Evolutionary conservation across 2,113 vertebrate genomes (phyloP).

Genomic region (Danionella cerebrum): DNA sequence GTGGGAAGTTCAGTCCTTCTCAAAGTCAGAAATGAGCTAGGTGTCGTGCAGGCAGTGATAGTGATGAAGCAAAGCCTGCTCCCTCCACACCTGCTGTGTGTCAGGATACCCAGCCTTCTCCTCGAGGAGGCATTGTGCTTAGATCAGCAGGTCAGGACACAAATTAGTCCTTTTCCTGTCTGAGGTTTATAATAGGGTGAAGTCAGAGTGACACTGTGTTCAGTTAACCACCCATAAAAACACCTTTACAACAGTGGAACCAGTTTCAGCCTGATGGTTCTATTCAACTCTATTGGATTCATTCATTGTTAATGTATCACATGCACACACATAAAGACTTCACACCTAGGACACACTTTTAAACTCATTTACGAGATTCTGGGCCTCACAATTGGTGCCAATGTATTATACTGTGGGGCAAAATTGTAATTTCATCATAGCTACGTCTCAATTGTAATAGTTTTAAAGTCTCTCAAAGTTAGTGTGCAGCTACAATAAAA

Average conservation of each 20-base stretch:
- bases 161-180: constrained; percentile 10
- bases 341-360: too few species aligned
- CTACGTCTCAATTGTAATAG: too few species aligned
- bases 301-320: too few species aligned
- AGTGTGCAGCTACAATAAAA: too few species aligned
- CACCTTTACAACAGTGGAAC: neutral
- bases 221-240: neutral
- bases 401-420: too few species aligned
- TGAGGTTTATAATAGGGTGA: neutral
- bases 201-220: neutral
- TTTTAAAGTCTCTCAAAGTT: too few species aligned
- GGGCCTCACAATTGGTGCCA: too few species aligned
- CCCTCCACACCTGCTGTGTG: constrained; percentile 47
- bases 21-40: constrained; percentile 22
- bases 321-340: too few species aligned
- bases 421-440: too few species aligned
- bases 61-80: neutral
- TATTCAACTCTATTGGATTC: too few species aligned
- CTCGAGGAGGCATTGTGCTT: constrained; percentile 24
- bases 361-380: too few species aligned
- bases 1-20: constrained; percentile 50
- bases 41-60: constrained; percentile 6
- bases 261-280: too few species aligned
- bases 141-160: constrained; percentile 8
- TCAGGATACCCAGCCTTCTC: constrained; percentile 42